Evolutionary conservation across 2,888 invertebrate species (phyloP).

Genomic region (Callosobruchus maculatus): DNA sequence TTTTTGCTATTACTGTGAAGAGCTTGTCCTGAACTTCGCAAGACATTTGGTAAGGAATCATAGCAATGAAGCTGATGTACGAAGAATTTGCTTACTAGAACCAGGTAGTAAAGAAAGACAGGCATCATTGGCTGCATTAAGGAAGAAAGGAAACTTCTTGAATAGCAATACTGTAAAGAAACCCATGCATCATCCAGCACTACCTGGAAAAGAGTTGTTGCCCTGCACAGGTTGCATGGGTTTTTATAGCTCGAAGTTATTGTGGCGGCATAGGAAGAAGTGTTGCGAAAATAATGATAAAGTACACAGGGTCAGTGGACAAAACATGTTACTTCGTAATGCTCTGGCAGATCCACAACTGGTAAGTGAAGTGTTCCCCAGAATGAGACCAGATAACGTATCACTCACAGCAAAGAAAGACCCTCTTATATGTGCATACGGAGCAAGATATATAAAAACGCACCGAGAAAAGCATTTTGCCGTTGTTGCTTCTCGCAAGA

Average conservation of each 20-base stretch:
- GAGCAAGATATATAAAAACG: slow-evolving; percentile 13
- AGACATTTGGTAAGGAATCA: no score
- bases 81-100: no score
- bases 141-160: no score
- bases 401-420: slow-evolving; percentile 15
- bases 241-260: not conserved
- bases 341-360: not conserved
- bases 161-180: no score
- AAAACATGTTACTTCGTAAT: no score
- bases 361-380: slow-evolving; percentile 12
- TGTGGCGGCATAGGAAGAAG: not conserved
- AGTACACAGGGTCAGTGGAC: not conserved
- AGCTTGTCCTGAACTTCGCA: no score
- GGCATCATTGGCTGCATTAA: no score
- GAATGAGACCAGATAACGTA: slow-evolving; percentile 10
- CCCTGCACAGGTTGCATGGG: not conserved
- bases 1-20: no score
- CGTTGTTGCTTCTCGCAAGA: slow-evolving; percentile 19
- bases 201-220: not conserved
- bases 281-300: not conserved
- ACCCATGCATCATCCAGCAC: no score
- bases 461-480: slow-evolving; percentile 14
- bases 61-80: no score
- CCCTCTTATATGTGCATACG: slow-evolving; percentile 14
- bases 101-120: no score